Percentiles rank a stretch among this genome's conserved stretches.
Evolutionary conservation across 37 sponge, comb jelly and placozoan species (phyloP).

Genomic region (Mnemiopsis leidyi): DNA sequence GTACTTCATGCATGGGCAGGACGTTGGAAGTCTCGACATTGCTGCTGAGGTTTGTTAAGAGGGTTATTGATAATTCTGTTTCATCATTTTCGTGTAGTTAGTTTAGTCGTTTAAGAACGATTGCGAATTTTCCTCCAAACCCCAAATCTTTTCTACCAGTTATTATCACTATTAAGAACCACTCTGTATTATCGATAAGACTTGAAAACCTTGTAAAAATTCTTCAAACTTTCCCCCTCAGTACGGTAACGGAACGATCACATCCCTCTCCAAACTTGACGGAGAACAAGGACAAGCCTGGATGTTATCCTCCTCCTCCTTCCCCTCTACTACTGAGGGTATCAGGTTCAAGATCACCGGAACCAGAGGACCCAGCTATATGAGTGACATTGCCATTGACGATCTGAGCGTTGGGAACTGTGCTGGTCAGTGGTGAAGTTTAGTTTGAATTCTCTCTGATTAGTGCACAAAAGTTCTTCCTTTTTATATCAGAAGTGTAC

Average conservation of each 20-base stretch:
- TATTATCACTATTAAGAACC: not conserved
- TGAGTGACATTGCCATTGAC: conserved; percentile 68
- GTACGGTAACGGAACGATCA: conserved; percentile 5
- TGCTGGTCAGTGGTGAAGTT: conserved; percentile 11
- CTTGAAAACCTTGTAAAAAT: too few relatives aligned
- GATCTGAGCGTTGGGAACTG: conserved; percentile 58
- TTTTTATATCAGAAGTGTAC: too few relatives aligned
- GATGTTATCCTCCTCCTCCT: conserved; percentile 20
- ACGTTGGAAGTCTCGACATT: conserved; percentile 7
- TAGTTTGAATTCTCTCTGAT: not conserved
- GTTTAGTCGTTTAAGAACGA: too few relatives aligned
- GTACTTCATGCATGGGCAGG: conserved; percentile 41
- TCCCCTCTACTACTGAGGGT: conserved; percentile 9
- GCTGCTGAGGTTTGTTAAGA: not conserved
- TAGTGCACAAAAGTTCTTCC: too few relatives aligned
- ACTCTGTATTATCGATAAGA: too few relatives aligned
- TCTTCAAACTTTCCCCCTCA: not conserved
- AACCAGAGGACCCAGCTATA: conserved; percentile 29
- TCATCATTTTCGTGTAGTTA: too few relatives aligned
- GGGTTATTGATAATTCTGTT: too few relatives aligned
- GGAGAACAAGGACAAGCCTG: conserved; percentile 21
- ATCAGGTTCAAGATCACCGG: conserved; percentile 16
- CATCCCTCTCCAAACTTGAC: not conserved
- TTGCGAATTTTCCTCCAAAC: too few relatives aligned
- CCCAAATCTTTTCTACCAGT: too few relatives aligned